Evolutionary conservation across 2,797 vertebrate species (phyloP).

Genomic region (Strix occidentalis): DNA sequence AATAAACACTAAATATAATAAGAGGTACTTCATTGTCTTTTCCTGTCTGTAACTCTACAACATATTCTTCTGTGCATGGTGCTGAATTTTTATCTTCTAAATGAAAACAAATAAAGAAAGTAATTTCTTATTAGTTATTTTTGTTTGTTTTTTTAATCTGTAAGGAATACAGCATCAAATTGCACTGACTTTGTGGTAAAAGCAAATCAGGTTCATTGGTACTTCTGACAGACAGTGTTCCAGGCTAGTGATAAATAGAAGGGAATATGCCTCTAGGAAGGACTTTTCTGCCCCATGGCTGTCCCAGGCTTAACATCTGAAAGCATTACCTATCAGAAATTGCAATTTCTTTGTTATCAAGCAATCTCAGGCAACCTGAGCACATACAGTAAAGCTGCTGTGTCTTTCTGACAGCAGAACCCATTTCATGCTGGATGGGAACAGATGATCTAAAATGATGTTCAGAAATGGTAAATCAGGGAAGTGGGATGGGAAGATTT

Average conservation of each 20-base stretch:
- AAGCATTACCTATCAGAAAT: neutral
- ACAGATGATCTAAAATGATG: neutral
- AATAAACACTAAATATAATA: neutral
- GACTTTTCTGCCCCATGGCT: neutral
- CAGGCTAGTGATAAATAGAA: neutral
- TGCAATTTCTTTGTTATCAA: constrained; percentile 7
- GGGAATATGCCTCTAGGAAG: neutral
- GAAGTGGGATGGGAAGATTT: neutral
- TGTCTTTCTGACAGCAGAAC: neutral
- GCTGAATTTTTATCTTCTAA: neutral
- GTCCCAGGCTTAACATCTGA: neutral
- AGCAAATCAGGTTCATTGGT: neutral
- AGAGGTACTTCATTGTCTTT: neutral
- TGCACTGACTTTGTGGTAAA: neutral
- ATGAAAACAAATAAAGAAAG: neutral
- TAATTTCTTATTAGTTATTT: rapidly evolving
- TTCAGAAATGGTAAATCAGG: neutral
- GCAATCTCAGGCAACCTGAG: neutral
- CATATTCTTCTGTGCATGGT: neutral
- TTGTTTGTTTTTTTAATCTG: neutral
- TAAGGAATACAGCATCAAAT: neutral
- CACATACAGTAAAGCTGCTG: neutral
- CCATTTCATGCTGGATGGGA: constrained; percentile 4
- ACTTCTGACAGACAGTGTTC: neutral
- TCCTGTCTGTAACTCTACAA: neutral